These are phyloP conservation scores for Megalops cyprinoides DNA, from an alignment of 2,797 vertebrate species.

Conservation along the genomic window DNA sequence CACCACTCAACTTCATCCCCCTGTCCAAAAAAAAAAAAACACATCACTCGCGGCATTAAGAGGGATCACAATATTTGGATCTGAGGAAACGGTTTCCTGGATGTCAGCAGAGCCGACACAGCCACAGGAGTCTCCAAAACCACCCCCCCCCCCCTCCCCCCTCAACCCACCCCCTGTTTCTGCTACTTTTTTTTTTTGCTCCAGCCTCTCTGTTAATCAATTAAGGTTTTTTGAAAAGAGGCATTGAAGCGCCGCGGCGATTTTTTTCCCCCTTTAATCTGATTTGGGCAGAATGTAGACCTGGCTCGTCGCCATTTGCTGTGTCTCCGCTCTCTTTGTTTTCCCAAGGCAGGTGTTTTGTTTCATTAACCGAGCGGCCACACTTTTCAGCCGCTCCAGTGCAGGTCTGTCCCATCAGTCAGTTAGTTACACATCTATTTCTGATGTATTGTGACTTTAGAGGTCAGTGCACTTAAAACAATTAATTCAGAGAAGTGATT, in stretches of 20 bases:
- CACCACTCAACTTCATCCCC: background rate
- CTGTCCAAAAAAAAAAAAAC: no score
- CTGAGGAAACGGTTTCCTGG: background rate
- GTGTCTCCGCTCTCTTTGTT: background rate
- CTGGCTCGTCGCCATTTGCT: background rate
- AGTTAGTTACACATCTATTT: background rate
- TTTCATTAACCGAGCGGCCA: background rate
- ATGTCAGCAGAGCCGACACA: background rate
- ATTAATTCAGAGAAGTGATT: no score
- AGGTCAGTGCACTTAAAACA: no score
- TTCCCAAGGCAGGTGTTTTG: background rate
- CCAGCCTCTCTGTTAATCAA: background rate
- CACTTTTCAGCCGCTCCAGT: background rate
- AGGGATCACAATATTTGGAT: background rate
- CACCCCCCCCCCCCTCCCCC: background rate
- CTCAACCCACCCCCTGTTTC: background rate
- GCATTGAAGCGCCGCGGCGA: background rate
- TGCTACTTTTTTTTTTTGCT: background rate
- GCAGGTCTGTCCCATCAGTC: background rate
- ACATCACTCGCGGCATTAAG: background rate
- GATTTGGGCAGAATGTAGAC: background rate
- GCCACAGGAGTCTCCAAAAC: background rate
- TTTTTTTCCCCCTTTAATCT: constrained; percentile 1
- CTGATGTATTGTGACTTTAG: no score
- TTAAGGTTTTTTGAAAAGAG: background rate